These are phyloP conservation scores for Antechinus flavipes DNA, from an alignment of 2,113 vertebrate genomes.

Conservation along the genomic window DNA sequence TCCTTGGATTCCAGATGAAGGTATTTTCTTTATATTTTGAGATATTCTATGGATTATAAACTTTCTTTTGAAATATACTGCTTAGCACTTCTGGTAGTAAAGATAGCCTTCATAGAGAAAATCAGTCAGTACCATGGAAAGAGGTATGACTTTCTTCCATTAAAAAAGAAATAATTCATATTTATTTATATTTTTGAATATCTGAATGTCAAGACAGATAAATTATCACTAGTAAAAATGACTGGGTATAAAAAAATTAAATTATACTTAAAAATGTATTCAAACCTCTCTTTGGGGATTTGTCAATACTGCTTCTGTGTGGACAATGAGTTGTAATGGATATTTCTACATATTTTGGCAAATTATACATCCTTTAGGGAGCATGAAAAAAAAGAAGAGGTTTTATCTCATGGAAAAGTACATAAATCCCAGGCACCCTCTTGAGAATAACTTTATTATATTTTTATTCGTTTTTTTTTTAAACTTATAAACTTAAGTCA, in stretches of 20 bases:
- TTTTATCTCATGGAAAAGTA: neutral
- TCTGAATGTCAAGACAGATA: neutral
- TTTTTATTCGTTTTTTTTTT: neutral
- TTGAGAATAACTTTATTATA: neutral
- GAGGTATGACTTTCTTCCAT: conserved; percentile 18
- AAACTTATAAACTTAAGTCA: neutral
- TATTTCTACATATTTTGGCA: neutral
- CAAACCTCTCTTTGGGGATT: neutral
- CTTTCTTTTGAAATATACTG: conserved; percentile 19
- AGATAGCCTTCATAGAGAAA: conserved; percentile 61
- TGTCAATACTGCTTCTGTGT: neutral
- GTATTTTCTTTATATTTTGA: conserved; percentile 49
- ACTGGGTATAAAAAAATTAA: neutral
- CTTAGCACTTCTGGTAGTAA: conserved; percentile 47
- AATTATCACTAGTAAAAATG: neutral
- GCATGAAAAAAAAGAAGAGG: neutral
- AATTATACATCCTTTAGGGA: neutral
- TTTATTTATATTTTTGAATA: conserved; percentile 24
- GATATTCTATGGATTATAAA: conserved; percentile 23
- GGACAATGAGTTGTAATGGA: neutral
- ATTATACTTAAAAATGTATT: conserved; percentile 26
- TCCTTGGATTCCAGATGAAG: conserved; percentile 46
- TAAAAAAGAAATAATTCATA: conserved; percentile 12
- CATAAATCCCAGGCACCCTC: neutral
- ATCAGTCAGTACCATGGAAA: neutral